Base-by-base conservation (phyloP, 2,888 invertebrate genomes). In the Adelphocoris suturalis region DNA sequence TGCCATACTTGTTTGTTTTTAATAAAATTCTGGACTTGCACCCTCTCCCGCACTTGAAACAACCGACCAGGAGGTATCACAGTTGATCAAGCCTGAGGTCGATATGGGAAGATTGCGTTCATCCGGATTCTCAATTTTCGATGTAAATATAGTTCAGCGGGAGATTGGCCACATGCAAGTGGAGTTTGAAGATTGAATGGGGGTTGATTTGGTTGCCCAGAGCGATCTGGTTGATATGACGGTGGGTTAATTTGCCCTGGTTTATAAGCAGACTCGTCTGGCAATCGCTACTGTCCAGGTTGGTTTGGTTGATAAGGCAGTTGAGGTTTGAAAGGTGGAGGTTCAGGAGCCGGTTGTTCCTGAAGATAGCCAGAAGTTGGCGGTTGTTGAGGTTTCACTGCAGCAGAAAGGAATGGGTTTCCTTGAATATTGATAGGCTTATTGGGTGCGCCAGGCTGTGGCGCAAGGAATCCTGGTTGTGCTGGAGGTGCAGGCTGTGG, bases 271-370 rank as follows among this genome's bases (percentile, higher is more conserved):
- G 57, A 46, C 47, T 68, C 27, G 19, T 61, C 87, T 11, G 87
- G 87, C 0, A 19, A 92, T 91, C 89, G 94, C 93, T 0, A 93
- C 93, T 0, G 94, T 91, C 90, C 90, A 87, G 92, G 91, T 61
- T 91, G 90, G 23, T 92, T 91, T 81, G 92, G 92, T 87, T 94
- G 90, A 76, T 86, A 27, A 23, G 85, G 89, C 52, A 76, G 80
- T 37, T 46, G 55, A 23, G 90, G 89, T 23, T 75, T 68, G 19
- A 46, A 75, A 19, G 89, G 89, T 23, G 78, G 90, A 16, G 76
- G 86, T 27, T 90, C 78, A 37, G 78, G 86, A 28, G 37, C 61
- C 0, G 86, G 90, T 61, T 90, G 90, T 28, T 89, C 86, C 47
- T 82, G 81, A 16, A 84, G 88, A 75, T 75, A 84, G 12, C 89